These are phyloP conservation scores for Cavia aperea DNA, from an alignment of 2,113 vertebrate species.

Conservation along the genomic window DNA sequence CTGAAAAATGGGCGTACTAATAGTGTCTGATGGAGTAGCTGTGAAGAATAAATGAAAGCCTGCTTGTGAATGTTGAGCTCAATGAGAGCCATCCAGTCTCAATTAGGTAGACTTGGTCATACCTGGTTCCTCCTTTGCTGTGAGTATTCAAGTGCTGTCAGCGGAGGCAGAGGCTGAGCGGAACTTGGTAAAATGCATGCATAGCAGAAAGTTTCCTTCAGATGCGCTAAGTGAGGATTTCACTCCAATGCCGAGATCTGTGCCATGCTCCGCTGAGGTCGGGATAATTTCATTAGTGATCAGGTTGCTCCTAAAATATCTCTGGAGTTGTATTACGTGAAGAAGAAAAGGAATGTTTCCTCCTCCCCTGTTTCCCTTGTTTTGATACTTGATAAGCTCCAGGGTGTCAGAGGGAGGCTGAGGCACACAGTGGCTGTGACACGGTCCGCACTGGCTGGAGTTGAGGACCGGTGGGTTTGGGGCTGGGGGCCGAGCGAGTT, in stretches of 20 bases:
- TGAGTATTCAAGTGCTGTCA: not conserved
- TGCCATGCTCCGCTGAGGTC: not conserved
- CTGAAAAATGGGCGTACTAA: not conserved
- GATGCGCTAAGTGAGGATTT: not conserved
- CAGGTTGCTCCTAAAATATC: not conserved
- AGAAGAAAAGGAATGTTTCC: conserved; percentile 16
- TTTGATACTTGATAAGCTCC: conserved; percentile 24
- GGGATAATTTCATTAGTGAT: conserved; percentile 33
- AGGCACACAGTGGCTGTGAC: not conserved
- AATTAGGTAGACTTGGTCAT: not conserved
- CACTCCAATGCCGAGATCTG: not conserved
- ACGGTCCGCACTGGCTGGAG: not conserved
- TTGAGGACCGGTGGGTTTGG: not conserved
- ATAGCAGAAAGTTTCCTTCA: not conserved
- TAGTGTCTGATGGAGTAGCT: not conserved
- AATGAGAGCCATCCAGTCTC: not conserved
- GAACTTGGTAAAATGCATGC: not conserved
- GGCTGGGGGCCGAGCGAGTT: too few relatives aligned
- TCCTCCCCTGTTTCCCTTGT: not conserved
- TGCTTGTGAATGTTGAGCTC: not conserved
- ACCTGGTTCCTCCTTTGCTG: not conserved
- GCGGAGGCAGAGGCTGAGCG: not conserved
- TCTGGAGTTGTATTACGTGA: conserved; percentile 23
- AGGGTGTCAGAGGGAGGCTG: not conserved
- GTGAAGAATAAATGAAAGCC: not conserved